Evolutionary conservation across 2,888 invertebrate species (phyloP).

Genomic region (Polylopha cassiicola): DNA sequence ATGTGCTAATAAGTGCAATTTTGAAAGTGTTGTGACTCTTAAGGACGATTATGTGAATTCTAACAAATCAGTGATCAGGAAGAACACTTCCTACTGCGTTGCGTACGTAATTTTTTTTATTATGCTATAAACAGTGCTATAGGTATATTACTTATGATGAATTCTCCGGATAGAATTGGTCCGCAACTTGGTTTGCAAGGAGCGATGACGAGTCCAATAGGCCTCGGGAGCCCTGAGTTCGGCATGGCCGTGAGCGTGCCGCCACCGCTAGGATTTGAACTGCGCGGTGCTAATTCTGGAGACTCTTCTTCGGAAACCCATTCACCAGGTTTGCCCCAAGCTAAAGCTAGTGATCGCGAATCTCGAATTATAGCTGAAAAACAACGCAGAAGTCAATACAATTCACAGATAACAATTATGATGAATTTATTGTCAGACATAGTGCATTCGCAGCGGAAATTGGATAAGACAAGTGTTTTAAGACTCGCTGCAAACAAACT

Average conservation of each 20-base stretch:
- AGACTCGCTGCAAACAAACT: slow-evolving; percentile 91
- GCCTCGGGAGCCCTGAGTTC: slow-evolving; percentile 42
- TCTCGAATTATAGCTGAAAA: slow-evolving; percentile 94
- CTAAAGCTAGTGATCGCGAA: slow-evolving; percentile 84
- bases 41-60: too few species aligned
- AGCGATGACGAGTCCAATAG: slow-evolving; percentile 42
- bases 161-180: slow-evolving; percentile 48
- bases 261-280: slow-evolving; percentile 38
- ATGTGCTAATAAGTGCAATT: too few species aligned
- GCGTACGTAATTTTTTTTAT: slow-evolving; percentile 18
- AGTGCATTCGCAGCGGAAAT: slow-evolving; percentile 86
- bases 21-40: too few species aligned
- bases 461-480: slow-evolving; percentile 94
- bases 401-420: slow-evolving; percentile 89
- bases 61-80: slow-evolving; percentile 9
- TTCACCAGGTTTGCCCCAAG: slow-evolving; percentile 57
- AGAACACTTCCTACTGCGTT: slow-evolving; percentile 29
- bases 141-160: slow-evolving; percentile 39
- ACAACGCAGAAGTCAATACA: slow-evolving; percentile 91
- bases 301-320: slow-evolving; percentile 67
- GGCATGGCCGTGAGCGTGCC: slow-evolving; percentile 47
- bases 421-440: slow-evolving; percentile 90
- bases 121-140: slow-evolving; percentile 22
- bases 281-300: slow-evolving; percentile 45
- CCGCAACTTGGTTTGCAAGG: slow-evolving; percentile 44